Percentiles rank a stretch among this genome's conserved stretches.
Conservation (phyloP, 1,140 invertebrate species). For the Elysia chlorotica region DNA sequence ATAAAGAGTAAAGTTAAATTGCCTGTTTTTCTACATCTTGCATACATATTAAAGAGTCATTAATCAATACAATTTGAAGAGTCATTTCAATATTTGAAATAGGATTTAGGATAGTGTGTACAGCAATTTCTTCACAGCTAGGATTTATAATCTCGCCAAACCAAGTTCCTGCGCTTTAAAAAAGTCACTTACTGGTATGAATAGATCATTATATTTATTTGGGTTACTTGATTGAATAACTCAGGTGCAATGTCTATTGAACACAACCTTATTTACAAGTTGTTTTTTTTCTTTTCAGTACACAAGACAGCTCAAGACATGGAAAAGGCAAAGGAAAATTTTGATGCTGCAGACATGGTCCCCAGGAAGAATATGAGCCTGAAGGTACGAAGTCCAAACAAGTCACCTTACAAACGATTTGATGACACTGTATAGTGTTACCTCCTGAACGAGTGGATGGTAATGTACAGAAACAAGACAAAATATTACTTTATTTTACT, state of each 20-base stretch:
- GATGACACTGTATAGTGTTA: background rate
- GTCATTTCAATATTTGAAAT: too few species aligned
- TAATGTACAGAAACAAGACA: background rate
- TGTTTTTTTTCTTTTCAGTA: conserved; percentile 19
- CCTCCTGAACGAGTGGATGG: background rate
- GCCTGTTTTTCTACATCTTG: too few species aligned
- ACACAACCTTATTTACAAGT: too few species aligned
- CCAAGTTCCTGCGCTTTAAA: too few species aligned
- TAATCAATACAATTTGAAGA: too few species aligned
- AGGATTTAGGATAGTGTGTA: too few species aligned
- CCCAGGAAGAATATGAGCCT: background rate
- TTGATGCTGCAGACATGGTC: conserved; percentile 7
- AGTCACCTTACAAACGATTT: background rate
- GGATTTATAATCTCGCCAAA: too few species aligned
- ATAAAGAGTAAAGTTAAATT: too few species aligned
- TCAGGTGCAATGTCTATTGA: too few species aligned
- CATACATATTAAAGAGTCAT: too few species aligned
- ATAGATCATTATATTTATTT: background rate
- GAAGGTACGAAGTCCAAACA: background rate
- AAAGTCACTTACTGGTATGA: background rate
- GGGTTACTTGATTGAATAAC: background rate
- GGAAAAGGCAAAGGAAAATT: conserved; percentile 26
- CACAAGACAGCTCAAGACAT: conserved; percentile 17
- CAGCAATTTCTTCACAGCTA: too few species aligned
- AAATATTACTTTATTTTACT: background rate